Conservation (phyloP, 2,797 vertebrate species). For the Lagodon rhomboides region DNA sequence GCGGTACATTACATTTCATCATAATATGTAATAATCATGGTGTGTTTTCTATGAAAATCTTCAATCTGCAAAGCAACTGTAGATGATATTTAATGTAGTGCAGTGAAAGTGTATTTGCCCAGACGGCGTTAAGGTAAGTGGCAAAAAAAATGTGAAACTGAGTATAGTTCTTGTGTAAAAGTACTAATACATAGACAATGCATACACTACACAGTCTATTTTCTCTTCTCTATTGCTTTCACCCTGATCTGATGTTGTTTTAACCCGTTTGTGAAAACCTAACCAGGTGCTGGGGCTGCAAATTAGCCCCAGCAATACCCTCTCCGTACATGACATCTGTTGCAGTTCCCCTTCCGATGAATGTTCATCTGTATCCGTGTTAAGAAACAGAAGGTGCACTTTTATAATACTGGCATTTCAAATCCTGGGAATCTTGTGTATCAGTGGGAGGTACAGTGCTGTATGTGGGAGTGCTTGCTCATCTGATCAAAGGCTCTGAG, state of each 20-base stretch:
- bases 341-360: neutral
- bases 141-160: neutral
- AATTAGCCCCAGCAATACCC: neutral
- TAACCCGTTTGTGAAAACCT: neutral
- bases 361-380: neutral
- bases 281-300: neutral
- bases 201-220: neutral
- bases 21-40: neutral
- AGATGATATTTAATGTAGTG: neutral
- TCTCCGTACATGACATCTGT: neutral
- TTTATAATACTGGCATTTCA: neutral
- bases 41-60: neutral
- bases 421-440: neutral
- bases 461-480: neutral
- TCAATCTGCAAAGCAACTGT: neutral
- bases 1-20: neutral
- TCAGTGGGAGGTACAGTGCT: neutral
- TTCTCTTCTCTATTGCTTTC: neutral
- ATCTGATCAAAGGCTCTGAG: neutral
- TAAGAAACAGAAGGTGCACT: neutral
- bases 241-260: neutral
- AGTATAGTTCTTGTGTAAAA: neutral
- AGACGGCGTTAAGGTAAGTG: too few relatives aligned
- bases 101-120: neutral
- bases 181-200: neutral